Evolutionary conservation across 2,888 invertebrate genomes (phyloP).

Genomic region (Lysandra bellargus): DNA sequence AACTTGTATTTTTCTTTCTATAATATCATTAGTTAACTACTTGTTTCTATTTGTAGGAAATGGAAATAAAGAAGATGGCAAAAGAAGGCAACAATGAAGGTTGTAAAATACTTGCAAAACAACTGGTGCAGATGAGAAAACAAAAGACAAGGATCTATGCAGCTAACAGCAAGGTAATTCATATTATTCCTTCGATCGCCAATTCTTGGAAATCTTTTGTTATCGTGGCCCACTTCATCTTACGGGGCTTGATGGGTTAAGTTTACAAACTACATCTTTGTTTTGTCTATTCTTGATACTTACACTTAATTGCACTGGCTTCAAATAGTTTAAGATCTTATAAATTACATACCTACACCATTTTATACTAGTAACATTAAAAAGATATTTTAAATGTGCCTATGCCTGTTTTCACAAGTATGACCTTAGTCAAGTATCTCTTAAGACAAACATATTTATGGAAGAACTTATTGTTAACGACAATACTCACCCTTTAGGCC

Average conservation of each 20-base stretch:
- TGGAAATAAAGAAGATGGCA: slow-evolving; percentile 94
- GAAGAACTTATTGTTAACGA: too few species aligned
- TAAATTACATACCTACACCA: too few species aligned
- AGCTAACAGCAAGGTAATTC: slow-evolving; percentile 87
- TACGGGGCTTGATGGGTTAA: too few species aligned
- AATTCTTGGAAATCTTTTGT: too few species aligned
- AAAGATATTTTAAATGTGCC: too few species aligned
- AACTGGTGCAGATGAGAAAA: slow-evolving; percentile 91
- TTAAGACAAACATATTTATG: too few species aligned
- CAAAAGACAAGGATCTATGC: slow-evolving; percentile 91
- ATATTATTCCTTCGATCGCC: neutral
- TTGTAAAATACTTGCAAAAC: slow-evolving; percentile 91
- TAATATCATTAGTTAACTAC: neutral
- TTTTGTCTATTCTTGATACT: neutral
- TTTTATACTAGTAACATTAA: too few species aligned
- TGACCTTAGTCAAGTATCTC: too few species aligned
- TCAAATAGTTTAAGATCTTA: neutral
- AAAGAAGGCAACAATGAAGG: slow-evolving; percentile 93
- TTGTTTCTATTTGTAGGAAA: slow-evolving; percentile 78
- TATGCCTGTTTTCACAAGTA: too few species aligned
- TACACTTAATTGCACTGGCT: neutral
- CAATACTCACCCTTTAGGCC: too few species aligned
- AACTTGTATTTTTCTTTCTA: too few species aligned
- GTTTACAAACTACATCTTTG: neutral
- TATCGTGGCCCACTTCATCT: too few species aligned